Evolutionary conservation across 2,888 invertebrate species (phyloP), one percentile per base, ranked within the genome.

Genomic region (Bombyx huttoni): DNA sequence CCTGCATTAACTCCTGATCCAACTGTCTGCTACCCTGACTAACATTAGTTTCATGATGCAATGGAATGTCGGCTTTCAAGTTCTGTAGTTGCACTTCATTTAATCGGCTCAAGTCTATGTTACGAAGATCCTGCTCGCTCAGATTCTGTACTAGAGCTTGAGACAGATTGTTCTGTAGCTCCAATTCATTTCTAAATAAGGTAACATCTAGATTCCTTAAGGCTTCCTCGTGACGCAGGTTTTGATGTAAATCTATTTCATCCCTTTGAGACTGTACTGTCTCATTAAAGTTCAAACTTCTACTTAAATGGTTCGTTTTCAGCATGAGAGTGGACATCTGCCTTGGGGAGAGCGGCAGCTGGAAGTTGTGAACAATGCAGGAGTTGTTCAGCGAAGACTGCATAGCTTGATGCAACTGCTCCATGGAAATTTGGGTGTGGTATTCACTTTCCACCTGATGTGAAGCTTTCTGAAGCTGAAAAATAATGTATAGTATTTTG

Each of bases 321-420:
- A 87, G 59, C 86, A 86, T 86, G 0, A 87, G 63, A 0, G 84
- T 81, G 1, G 86, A 85, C 75, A 87, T 85, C 51, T 85, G 87
- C 0, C 87, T 64, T 0, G 87, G 86, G 0, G 87, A 86, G 0
- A 87, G 58, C 0, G 84, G 86, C 0, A 87, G 56, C 56, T 84
- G 85, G 53, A 87, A 79, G 60, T 83, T 86, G 58, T 87, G 87
- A 0, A 75, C 74, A 0, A 85, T 63, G 0, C 69, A 64, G 35
- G 65, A 69, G 0, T 74, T 68, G 56, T 68, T 78, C 0, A 86
- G 63, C 0, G 85, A 73, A 0, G 81, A 69, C 50, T 87, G 87
- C 78, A 87, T 81, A 0, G 78, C 84, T 64, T 87, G 84, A 51
- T 87, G 87, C 0, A 87, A 68, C 53, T 87, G 87, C 56, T 87